Evolutionary conservation across 2,797 vertebrate genomes (phyloP).

Genomic region (Peromyscus attwateri): DNA sequence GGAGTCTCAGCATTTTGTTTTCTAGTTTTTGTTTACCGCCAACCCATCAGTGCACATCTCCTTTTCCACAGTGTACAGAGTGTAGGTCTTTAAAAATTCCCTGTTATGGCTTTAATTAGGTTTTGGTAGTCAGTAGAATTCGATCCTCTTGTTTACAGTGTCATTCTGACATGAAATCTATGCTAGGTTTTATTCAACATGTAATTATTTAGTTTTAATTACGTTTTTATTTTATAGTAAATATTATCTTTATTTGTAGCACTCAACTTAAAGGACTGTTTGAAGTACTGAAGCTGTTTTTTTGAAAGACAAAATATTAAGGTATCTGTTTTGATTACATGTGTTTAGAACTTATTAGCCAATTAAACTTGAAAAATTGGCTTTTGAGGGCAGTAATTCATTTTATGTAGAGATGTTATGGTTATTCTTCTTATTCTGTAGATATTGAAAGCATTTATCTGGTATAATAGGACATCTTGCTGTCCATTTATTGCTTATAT

Average conservation of each 20-base stretch:
- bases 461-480: conserved; percentile 83
- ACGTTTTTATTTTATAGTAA: conserved; percentile 62
- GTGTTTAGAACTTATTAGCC: conserved; percentile 76
- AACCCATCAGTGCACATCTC: background rate
- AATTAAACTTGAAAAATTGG: conserved; percentile 73
- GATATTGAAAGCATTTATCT: conserved; percentile 85
- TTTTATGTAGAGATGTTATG: conserved; percentile 67
- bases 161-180: conserved; percentile 29
- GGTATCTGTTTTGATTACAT: conserved; percentile 79
- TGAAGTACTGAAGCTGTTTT: conserved; percentile 69
- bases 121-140: conserved; percentile 44
- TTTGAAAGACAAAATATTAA: conserved; percentile 79
- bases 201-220: conserved; percentile 71
- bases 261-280: conserved; percentile 59
- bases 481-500: conserved; percentile 83
- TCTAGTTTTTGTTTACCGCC: conserved; percentile 24
- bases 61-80: conserved; percentile 24
- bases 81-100: background rate
- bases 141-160: conserved; percentile 37
- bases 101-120: conserved; percentile 20
- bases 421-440: conserved; percentile 78
- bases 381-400: conserved; percentile 76
- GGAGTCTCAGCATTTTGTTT: conserved; percentile 29
- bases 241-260: conserved; percentile 49
- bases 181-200: conserved; percentile 62